A percentile compares a stretch with the other conserved stretches of the same genome.
Conservation (phyloP, 2,113 vertebrate genomes). For the Proterorhinus semilunaris region DNA sequence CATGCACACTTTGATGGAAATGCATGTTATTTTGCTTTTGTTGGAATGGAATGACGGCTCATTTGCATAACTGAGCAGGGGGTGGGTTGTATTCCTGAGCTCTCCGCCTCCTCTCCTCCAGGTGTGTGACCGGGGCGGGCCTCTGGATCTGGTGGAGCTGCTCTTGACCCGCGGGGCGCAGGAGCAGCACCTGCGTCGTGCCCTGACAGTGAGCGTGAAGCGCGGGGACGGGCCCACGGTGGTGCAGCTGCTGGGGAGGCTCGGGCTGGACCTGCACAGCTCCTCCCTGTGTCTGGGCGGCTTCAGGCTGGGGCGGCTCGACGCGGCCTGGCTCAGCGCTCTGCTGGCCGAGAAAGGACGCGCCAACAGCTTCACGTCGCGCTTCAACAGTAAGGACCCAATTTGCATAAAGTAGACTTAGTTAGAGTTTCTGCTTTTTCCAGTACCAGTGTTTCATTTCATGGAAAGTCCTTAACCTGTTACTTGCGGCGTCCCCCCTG, state of each 20-base stretch:
- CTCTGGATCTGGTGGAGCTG: conserved; percentile 86
- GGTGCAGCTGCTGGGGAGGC: conserved; percentile 82
- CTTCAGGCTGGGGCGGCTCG: conserved; percentile 85
- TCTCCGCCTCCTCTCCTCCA: conserved; percentile 17
- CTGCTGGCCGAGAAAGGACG: conserved; percentile 82
- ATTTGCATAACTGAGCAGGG: no score
- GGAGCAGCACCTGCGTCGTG: conserved; percentile 87
- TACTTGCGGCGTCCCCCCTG: no score
- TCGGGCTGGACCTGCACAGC: conserved; percentile 87
- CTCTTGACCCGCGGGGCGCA: conserved; percentile 82
- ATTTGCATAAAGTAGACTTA: neutral
- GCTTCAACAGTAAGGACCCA: conserved; percentile 66
- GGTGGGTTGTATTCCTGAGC: neutral
- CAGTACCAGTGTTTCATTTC: no score
- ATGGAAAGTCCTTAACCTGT: no score
- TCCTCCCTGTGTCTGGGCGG: conserved; percentile 90
- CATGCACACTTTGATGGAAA: no score
- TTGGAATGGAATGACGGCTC: no score
- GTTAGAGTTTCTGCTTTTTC: no score
- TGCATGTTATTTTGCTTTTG: no score
- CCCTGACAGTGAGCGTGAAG: conserved; percentile 82
- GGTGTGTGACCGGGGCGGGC: conserved; percentile 86
- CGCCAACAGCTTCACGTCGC: conserved; percentile 61
- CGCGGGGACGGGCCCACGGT: conserved; percentile 81
- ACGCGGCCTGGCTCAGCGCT: conserved; percentile 87